Conservation (phyloP, 2,797 vertebrate genomes). For the Hapalemur alaotrensis region DNA sequence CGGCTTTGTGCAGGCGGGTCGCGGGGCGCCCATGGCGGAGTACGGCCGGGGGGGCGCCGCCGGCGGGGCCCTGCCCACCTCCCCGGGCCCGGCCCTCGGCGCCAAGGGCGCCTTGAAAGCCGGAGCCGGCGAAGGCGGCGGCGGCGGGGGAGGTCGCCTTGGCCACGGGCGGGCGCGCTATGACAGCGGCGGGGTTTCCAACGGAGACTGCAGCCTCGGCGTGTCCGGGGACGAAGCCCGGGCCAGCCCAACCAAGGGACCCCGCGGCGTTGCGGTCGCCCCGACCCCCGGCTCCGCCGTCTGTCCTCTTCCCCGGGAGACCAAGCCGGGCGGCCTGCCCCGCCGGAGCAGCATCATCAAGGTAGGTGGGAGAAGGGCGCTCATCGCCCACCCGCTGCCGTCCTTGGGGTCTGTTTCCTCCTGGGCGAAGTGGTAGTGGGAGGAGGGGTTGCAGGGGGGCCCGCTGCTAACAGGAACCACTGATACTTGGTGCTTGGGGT, state of each 20-base stretch:
- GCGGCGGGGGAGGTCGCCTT: constrained; percentile 74
- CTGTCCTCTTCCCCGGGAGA: constrained; percentile 78
- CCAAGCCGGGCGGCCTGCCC: constrained; percentile 92
- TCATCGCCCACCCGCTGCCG: neutral
- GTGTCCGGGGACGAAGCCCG: constrained; percentile 84
- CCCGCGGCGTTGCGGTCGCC: constrained; percentile 55
- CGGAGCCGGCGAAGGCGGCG: constrained; percentile 84
- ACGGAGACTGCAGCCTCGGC: constrained; percentile 92
- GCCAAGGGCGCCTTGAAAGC: constrained; percentile 86
- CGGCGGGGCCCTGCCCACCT: constrained; percentile 87
- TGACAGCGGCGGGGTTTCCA: constrained; percentile 90
- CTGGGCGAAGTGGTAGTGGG: neutral
- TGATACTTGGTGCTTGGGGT: neutral
- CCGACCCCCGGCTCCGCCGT: constrained; percentile 22
- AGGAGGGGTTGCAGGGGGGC: neutral
- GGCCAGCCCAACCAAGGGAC: constrained; percentile 85
- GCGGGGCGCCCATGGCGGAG: constrained; percentile 93
- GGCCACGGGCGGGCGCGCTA: constrained; percentile 86
- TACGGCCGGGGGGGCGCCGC: constrained; percentile 87
- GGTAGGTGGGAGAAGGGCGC: constrained; percentile 83
- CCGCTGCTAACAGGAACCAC: neutral
- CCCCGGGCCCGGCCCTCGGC: constrained; percentile 83
- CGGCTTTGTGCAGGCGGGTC: constrained; percentile 79
- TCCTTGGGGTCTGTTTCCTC: constrained; percentile 24
- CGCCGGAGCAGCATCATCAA: constrained; percentile 98